Evolutionary conservation across 2,113 vertebrate species (phyloP), one percentile per base, ranked within the genome.

Genomic region (Seriola dumerili): DNA sequence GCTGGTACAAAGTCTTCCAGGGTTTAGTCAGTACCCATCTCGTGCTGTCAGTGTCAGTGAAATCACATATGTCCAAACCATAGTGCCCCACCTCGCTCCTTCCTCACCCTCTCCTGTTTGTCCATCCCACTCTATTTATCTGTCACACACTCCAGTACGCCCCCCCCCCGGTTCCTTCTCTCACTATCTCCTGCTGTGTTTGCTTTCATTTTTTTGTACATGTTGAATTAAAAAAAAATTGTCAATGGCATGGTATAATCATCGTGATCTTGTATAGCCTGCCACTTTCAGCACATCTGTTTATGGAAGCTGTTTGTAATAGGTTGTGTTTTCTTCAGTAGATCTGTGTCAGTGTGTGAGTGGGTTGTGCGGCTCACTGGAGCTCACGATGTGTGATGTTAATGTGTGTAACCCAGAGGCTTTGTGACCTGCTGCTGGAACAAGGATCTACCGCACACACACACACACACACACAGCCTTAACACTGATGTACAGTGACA

Each of bases 261-360:
- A 8, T 57, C 25, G 3, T 16, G 13, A 71, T 62, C 78, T 48
- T 76, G 59, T 76, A 68, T 63, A 40, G 59, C 73, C 54, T n/a
- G 12, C 29, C 0, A 7, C 44, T 63, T 12, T 72, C 32, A 78
- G 23, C 48, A 81, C 40, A 38, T 81, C 40, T 62, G 63, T 63
- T 71, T 65, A 70, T 40, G 69, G 50, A 75, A 59, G 78, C 42
- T 72, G 68, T 84, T 62, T 55, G 65, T 23, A 46, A 44, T 10
- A 29, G 42, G 48, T 68, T 14, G 32, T 50, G 42, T 83, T 72
- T 76, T 50, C 69, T 57, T 70, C 32, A 62, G 67, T 38, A 32
- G 59, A 87, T 84, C 46, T 87, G 81, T 92, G 86, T 88, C 87
- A 88, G 70, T 87, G 70, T 91, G 73, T 79, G 69, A 92, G 67